Evolutionary conservation across 1,140 invertebrate genomes (phyloP).

Genomic region (Rhagoletis zephyria): DNA sequence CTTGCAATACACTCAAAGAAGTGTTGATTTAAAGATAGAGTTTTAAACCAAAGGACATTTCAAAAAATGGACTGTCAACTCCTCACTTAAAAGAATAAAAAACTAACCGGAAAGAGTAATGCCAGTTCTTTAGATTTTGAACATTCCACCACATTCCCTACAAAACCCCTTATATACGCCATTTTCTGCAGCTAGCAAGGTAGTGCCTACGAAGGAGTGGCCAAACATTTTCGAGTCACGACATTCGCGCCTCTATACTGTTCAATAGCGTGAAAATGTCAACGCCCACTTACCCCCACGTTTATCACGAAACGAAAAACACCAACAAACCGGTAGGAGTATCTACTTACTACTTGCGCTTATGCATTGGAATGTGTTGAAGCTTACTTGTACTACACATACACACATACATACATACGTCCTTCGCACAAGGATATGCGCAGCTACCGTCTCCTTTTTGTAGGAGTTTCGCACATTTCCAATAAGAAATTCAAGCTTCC

Average conservation of each 20-base stretch:
- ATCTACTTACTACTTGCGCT: neutral
- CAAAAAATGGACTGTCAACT: too few relatives aligned
- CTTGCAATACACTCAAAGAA: too few relatives aligned
- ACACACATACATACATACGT: too few relatives aligned
- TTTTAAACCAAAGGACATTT: too few relatives aligned
- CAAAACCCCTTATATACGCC: neutral
- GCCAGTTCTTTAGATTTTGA: neutral
- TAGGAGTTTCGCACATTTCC: neutral
- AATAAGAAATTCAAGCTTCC: constrained; percentile 13
- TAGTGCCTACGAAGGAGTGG: constrained; percentile 38
- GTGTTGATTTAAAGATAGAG: too few relatives aligned
- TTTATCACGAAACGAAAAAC: neutral
- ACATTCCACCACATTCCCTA: neutral
- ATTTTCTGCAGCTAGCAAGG: neutral
- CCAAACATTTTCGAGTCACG: neutral
- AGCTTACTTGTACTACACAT: too few relatives aligned
- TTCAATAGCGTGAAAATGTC: constrained; percentile 18
- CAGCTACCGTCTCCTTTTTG: neutral
- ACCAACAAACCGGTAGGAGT: constrained; percentile 12
- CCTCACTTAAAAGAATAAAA: too few relatives aligned
- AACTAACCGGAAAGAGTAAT: too few relatives aligned
- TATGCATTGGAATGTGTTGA: neutral
- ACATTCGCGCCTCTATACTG: neutral
- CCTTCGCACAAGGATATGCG: neutral
- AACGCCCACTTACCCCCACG: constrained; percentile 42